phyloP scores from a whole-genome alignment of 2,888 invertebrate species.

The Chloroclystis v-ata region DNA sequence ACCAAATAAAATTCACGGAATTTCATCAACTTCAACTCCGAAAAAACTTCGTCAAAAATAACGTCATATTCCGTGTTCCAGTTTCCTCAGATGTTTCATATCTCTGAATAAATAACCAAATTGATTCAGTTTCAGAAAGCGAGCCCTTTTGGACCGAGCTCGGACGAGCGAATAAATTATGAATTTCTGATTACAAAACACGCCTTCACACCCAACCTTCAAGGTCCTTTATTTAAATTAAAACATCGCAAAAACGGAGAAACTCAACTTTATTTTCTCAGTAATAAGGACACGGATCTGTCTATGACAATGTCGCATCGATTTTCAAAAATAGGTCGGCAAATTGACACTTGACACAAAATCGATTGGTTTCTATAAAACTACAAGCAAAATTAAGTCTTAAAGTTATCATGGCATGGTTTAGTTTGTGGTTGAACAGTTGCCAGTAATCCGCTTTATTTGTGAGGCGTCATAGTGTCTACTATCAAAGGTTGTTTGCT shows the following conservation, averaged over 20 bases:
- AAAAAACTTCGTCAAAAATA: no score
- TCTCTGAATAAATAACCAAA: no score
- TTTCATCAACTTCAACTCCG: no score
- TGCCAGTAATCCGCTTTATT: constrained; percentile 8
- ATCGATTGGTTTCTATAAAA: constrained; percentile 1
- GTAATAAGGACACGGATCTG: no score
- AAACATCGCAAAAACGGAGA: neutral
- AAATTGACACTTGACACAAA: constrained; percentile 5
- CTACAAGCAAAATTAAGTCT: neutral
- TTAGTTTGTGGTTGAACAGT: neutral
- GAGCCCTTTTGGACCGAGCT: neutral
- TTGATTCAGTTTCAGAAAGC: no score
- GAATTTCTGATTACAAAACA: constrained; percentile 2
- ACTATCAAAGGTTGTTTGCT: constrained; percentile 1
- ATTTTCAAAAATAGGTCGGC: constrained; percentile 3
- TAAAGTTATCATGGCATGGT: neutral
- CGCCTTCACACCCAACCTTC: neutral
- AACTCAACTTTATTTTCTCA: no score
- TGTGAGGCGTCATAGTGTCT: constrained; percentile 18
- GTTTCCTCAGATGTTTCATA: no score
- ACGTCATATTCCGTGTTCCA: no score
- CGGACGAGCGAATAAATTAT: neutral
- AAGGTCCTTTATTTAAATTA: neutral
- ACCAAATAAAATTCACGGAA: no score
- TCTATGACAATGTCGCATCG: neutral